Percentiles rank a stretch among this genome's conserved stretches.
Conservation (phyloP, 2,113 vertebrate genomes). For the Sphaerodactylus townsendi region DNA sequence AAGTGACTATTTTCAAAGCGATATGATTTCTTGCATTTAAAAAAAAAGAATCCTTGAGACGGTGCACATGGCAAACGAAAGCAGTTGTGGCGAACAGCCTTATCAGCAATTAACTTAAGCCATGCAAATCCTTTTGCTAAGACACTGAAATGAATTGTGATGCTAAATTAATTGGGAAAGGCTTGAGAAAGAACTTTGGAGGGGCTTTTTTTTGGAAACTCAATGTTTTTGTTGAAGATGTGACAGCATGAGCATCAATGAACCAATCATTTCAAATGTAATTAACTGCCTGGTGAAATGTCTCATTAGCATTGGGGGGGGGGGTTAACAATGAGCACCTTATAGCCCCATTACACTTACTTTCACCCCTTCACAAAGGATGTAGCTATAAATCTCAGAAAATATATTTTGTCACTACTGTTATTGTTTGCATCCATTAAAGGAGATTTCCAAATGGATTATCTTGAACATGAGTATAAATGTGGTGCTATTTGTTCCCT, state of each 20-base stretch:
- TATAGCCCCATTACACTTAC: constrained; percentile 53
- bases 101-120: constrained; percentile 61
- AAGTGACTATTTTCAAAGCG: constrained; percentile 48
- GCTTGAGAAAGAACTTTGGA: constrained; percentile 44
- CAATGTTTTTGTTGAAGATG: constrained; percentile 60
- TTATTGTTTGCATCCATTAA: constrained; percentile 39
- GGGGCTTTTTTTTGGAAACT: constrained; percentile 31
- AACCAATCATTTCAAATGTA: constrained; percentile 44
- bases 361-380: constrained; percentile 6
- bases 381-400: constrained; percentile 46
- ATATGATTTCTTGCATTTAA: constrained; percentile 48
- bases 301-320: constrained; percentile 58
- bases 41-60: constrained; percentile 47
- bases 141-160: constrained; percentile 56
- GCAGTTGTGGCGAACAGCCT: constrained; percentile 58
- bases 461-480: constrained; percentile 23
- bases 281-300: constrained; percentile 67
- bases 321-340: constrained; percentile 50
- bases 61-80: constrained; percentile 53
- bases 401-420: constrained; percentile 27
- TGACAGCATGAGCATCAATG: constrained; percentile 45
- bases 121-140: constrained; percentile 47
- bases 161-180: constrained; percentile 60
- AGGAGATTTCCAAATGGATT: constrained; percentile 29
- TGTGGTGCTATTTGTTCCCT: constrained; percentile 3